These are phyloP conservation scores for Chiridota heheva DNA, from an alignment of 35 echinoderm and acorn worm genomes.

Conservation along the genomic window DNA sequence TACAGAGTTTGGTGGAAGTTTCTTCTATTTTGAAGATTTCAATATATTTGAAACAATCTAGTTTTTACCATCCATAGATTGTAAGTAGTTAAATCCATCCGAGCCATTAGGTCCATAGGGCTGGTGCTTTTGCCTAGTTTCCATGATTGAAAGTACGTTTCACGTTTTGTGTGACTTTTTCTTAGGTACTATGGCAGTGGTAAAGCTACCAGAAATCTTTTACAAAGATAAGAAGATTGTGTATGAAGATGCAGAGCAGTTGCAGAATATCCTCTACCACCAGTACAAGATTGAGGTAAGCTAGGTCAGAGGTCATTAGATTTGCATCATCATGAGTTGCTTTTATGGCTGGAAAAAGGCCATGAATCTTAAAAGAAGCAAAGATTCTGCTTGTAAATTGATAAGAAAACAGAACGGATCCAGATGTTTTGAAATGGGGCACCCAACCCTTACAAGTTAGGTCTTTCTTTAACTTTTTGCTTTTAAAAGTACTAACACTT, in stretches of 20 bases:
- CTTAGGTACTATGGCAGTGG: constrained; percentile 71
- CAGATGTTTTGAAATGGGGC: not conserved
- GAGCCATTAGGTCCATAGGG: no score
- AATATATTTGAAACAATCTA: no score
- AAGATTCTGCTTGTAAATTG: not conserved
- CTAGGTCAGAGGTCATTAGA: no score
- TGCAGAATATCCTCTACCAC: constrained; percentile 68
- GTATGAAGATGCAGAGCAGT: constrained; percentile 60
- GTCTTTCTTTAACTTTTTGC: not conserved
- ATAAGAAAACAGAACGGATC: not conserved
- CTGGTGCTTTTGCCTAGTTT: no score
- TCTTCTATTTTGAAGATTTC: no score
- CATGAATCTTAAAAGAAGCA: no score
- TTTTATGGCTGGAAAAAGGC: no score
- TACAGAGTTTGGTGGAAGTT: no score
- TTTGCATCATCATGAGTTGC: not conserved
- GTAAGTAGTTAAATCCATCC: no score
- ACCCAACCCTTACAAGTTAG: not conserved
- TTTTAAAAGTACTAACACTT: no score
- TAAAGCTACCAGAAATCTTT: constrained; percentile 42
- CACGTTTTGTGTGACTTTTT: not conserved
- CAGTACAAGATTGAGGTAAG: constrained; percentile 69
- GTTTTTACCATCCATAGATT: no score
- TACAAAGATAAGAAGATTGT: constrained; percentile 20
- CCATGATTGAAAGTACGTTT: no score